phyloP scores from a whole-genome alignment of 2,113 vertebrate genomes.

The Oryzias melastigma region DNA sequence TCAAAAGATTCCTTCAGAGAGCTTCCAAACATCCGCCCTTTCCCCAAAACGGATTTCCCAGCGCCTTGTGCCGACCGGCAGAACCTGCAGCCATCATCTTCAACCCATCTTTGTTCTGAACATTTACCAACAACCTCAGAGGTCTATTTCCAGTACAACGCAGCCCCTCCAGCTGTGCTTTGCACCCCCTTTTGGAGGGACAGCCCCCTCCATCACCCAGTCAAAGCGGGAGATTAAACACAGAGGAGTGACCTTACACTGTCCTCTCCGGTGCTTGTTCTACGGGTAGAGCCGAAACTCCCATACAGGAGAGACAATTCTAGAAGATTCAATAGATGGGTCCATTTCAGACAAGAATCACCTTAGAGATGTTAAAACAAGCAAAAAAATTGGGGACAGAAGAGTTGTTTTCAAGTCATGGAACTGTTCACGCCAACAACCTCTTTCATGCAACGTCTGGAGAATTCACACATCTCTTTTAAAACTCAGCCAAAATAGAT shows the following conservation, averaged over 20 bases:
- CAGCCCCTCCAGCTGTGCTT: slow-evolving; percentile 40
- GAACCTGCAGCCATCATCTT: slow-evolving; percentile 11
- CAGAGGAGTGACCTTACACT: slow-evolving; percentile 42
- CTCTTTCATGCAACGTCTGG: background rate
- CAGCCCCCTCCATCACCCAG: slow-evolving; percentile 10
- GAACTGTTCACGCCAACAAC: background rate
- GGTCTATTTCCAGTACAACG: slow-evolving; percentile 56
- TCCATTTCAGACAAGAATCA: no score
- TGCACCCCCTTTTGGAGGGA: slow-evolving; percentile 43
- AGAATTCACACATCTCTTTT: slow-evolving; percentile 9
- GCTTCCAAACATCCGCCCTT: background rate
- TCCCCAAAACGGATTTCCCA: background rate
- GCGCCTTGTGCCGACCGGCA: slow-evolving; percentile 10
- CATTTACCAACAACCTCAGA: slow-evolving; percentile 24
- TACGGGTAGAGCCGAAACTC: background rate
- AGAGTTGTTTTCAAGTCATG: no score
- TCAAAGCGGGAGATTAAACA: slow-evolving; percentile 49
- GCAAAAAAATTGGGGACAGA: no score
- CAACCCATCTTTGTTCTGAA: slow-evolving; percentile 37
- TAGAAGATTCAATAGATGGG: no score
- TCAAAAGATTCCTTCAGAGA: background rate
- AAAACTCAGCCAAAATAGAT: slow-evolving; percentile 1
- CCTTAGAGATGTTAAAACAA: no score
- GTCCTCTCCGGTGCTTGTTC: slow-evolving; percentile 45
- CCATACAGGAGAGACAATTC: no score